Percentiles rank a stretch among this genome's conserved stretches.
phyloP scores from a whole-genome alignment of 2,888 invertebrate genomes.

The Pandemis corylana region DNA sequence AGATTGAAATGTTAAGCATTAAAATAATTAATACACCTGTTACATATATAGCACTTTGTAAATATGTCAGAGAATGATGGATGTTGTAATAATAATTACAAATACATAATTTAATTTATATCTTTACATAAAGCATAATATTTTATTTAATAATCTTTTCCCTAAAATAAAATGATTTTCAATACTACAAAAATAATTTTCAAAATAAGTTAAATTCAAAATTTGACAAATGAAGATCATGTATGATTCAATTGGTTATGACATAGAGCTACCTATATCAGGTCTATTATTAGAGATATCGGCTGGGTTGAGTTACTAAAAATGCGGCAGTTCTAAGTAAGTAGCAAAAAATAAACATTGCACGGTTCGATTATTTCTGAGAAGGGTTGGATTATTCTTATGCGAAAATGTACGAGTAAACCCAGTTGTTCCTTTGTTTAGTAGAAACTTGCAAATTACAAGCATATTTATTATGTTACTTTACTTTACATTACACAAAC shows the following conservation, averaged over 20 bases:
- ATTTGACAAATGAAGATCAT: neutral
- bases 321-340: neutral
- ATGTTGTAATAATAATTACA: conserved; percentile 2
- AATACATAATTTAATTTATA: conserved; percentile 22
- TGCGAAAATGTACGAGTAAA: neutral
- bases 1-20: conserved; percentile 40
- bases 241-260: no score
- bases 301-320: no score
- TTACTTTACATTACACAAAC: no score
- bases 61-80: conserved; percentile 49
- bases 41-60: conserved; percentile 61
- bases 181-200: neutral
- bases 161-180: neutral
- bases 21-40: conserved; percentile 60
- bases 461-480: no score
- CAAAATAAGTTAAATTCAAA: neutral
- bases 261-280: no score
- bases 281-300: no score
- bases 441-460: neutral
- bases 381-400: conserved; percentile 11
- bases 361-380: neutral
- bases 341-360: neutral
- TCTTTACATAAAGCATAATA: neutral
- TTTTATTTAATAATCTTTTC: neutral
- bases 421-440: neutral